Evolutionary conservation across 35 echinoderm and acorn worm species (phyloP).

Genomic region (Amphiura filiformis): DNA sequence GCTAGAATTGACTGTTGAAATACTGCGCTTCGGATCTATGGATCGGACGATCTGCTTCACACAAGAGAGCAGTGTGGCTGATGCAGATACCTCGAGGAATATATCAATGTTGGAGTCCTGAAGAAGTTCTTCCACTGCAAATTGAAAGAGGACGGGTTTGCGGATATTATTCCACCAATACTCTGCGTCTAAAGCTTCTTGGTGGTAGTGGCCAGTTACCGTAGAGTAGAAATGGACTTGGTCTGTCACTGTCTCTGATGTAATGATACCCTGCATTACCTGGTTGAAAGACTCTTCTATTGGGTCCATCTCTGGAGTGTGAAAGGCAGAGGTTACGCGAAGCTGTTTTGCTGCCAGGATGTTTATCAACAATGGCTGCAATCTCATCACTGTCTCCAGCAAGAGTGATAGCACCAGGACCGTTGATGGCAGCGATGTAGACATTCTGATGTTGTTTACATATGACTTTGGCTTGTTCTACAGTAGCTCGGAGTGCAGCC

Average conservation of each 20-base stretch:
- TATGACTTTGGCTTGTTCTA: conserved; percentile 61
- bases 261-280: conserved; percentile 76
- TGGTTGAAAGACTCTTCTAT: conserved; percentile 74
- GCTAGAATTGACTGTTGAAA: conserved; percentile 53
- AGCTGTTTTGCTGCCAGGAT: conserved; percentile 73
- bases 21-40: conserved; percentile 37
- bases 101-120: conserved; percentile 61
- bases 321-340: conserved; percentile 86
- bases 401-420: conserved; percentile 74
- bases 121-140: conserved; percentile 68
- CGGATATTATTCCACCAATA: conserved; percentile 98
- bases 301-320: conserved; percentile 94
- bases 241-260: conserved; percentile 43
- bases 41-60: conserved; percentile 82
- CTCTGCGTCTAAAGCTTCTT: conserved; percentile 75
- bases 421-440: conserved; percentile 91
- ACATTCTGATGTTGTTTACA: conserved; percentile 75
- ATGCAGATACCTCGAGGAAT: conserved; percentile 79
- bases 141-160: conserved; percentile 75
- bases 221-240: conserved; percentile 76
- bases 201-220: conserved; percentile 63
- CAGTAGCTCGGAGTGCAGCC: conserved; percentile 69
- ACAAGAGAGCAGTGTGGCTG: conserved; percentile 74
- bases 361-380: conserved; percentile 58
- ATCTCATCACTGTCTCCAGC: conserved; percentile 73